These are phyloP conservation scores for Thalpophila matura DNA, from an alignment of 2,888 invertebrate species.

Conservation along the genomic window DNA sequence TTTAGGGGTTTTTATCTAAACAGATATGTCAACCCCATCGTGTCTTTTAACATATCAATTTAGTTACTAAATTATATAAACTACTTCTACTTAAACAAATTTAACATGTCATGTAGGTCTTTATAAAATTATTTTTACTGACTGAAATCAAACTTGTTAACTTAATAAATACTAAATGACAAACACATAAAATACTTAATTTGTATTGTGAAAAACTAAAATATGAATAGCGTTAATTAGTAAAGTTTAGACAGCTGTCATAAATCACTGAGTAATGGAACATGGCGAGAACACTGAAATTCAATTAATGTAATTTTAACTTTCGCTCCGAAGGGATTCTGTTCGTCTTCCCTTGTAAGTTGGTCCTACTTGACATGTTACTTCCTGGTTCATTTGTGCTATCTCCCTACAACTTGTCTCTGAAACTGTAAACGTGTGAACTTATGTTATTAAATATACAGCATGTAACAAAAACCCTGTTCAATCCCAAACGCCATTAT, in stretches of 20 bases:
- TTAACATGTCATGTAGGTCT: too few relatives aligned
- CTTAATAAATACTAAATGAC: not conserved
- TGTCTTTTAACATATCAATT: too few relatives aligned
- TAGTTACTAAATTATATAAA: too few relatives aligned
- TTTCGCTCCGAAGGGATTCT: conserved; percentile 52
- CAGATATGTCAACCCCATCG: too few relatives aligned
- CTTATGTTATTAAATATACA: not conserved
- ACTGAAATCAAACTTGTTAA: too few relatives aligned
- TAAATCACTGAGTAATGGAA: conserved; percentile 69
- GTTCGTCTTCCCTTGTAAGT: conserved; percentile 47
- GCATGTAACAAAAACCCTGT: too few relatives aligned
- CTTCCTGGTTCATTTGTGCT: conserved; percentile 30
- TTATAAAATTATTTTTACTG: too few relatives aligned
- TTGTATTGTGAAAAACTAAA: conserved; percentile 64
- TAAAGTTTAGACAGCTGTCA: conserved; percentile 72
- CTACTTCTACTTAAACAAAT: too few relatives aligned
- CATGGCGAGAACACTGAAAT: conserved; percentile 66
- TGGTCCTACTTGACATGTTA: conserved; percentile 54
- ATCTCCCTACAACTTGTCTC: conserved; percentile 16
- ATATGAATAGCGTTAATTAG: conserved; percentile 70
- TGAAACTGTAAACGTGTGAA: not conserved
- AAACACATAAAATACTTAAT: conserved; percentile 38
- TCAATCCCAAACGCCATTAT: too few relatives aligned
- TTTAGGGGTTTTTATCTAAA: too few relatives aligned
- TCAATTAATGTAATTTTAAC: conserved; percentile 69